These are phyloP conservation scores for Aethina tumida DNA, from an alignment of 1,140 invertebrate genomes.

Conservation along the genomic window DNA sequence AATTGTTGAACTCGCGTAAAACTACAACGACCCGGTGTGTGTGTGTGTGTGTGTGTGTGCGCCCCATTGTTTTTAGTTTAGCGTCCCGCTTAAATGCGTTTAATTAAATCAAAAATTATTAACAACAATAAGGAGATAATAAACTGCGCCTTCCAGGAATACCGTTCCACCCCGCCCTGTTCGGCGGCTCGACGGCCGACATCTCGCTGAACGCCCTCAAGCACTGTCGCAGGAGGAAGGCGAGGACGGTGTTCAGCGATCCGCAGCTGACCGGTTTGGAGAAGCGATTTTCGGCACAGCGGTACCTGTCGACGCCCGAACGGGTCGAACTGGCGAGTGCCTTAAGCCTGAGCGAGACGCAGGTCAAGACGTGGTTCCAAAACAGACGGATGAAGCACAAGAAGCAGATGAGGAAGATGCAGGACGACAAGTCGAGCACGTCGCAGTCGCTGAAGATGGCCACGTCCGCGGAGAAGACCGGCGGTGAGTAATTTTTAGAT, in stretches of 20 bases:
- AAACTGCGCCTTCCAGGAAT: constrained; percentile 56
- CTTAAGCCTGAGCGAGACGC: constrained; percentile 90
- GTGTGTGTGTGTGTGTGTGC: too few relatives aligned
- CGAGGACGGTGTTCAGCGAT: constrained; percentile 96
- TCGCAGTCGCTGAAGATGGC: too few relatives aligned
- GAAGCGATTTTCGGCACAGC: constrained; percentile 89
- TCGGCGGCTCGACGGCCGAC: constrained; percentile 47
- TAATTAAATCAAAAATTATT: too few relatives aligned
- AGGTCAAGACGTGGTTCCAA: constrained; percentile 98
- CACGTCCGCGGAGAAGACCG: too few relatives aligned
- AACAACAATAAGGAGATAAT: too few relatives aligned
- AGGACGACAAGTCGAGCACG: constrained; percentile 43
- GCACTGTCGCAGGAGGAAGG: constrained; percentile 85
- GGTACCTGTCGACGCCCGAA: constrained; percentile 95
- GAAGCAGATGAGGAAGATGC: constrained; percentile 75
- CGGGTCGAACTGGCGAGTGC: constrained; percentile 87
- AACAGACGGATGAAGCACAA: constrained; percentile 97
- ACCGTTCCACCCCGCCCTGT: constrained; percentile 59
- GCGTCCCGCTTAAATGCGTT: too few relatives aligned
- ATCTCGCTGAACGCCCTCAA: constrained; percentile 64
- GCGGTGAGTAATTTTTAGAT: too few relatives aligned
- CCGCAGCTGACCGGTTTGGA: constrained; percentile 88
- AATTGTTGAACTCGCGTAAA: too few relatives aligned
- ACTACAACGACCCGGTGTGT: too few relatives aligned
- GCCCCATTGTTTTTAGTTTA: too few relatives aligned